Percentiles rank a stretch among this genome's conserved stretches.
These are phyloP conservation scores for Umimayanthus chanpuru DNA, from an alignment of 92 coral and sea anemone species.

Conservation along the genomic window DNA sequence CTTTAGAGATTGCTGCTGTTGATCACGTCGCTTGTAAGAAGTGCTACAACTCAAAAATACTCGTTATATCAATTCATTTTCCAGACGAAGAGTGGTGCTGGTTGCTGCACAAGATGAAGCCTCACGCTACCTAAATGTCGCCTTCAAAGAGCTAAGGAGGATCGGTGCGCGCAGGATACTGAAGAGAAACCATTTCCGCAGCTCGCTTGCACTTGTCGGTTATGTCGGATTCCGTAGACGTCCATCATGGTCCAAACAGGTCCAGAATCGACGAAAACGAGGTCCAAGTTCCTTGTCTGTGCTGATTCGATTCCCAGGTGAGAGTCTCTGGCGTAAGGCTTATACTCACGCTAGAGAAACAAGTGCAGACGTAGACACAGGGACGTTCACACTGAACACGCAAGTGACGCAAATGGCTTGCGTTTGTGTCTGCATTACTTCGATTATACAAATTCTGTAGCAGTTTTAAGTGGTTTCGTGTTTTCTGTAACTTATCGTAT, in stretches of 20 bases:
- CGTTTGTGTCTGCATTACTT: no score
- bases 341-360: not conserved
- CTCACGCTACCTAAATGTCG: conserved; percentile 19
- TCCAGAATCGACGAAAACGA: conserved; percentile 16
- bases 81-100: conserved; percentile 36
- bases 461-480: no score
- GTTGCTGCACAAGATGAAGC: conserved; percentile 48
- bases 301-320: conserved; percentile 32
- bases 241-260: conserved; percentile 46
- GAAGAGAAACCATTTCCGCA: conserved; percentile 8
- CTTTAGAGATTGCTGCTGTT: no score
- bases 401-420: no score
- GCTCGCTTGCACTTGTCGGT: conserved; percentile 48
- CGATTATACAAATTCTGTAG: no score
- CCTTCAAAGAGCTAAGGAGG: conserved; percentile 12
- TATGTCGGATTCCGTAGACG: conserved; percentile 34
- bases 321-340: not conserved
- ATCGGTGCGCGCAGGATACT: conserved; percentile 30
- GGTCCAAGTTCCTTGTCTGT: conserved; percentile 47
- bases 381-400: no score
- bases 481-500: no score
- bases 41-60: not conserved
- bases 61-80: not conserved
- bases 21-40: not conserved
- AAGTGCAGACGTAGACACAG: not conserved